Base-by-base conservation (phyloP, 2,888 invertebrate genomes). In the Drosophila gaucha region DNA sequence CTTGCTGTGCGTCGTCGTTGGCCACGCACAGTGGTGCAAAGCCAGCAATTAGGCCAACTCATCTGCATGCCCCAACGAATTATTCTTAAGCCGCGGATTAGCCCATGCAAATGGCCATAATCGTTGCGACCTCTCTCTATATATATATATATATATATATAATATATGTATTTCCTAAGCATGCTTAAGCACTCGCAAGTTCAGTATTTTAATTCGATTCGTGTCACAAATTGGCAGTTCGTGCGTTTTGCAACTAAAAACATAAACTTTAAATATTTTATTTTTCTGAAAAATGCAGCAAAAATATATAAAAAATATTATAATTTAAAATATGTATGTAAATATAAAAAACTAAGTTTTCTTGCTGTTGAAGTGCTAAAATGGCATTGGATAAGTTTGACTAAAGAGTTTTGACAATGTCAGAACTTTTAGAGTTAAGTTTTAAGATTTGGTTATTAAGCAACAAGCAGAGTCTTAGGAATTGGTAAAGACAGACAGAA, bases 1-100 rank as follows among this genome's bases (percentile, higher is more conserved):
- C 80, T 80, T 74, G 80, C 83, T 83, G 80, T 67, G 80, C 74
- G 36, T 43, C 57, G 35, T 35, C 41, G 52, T 39, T 44, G 28
- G 47, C 51, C 66, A 51, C 58, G 75, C 70, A 78, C 82, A 69
- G 82, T 79, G 78, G 76, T 22, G 20, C 52, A 22, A 43, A 47
- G 1, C 33, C 5, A 14, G 51, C 49, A 39, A 47, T 50, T 36
- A 69, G 33, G 28, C 5, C n/a, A 49, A 49, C 22, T 9, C 35
- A 46, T 3, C 12, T 30, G 14, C 35, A 46, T 51, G 39, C 12
- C 8, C 0, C 10, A 18, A 12, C n/a, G 16, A 65, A 31, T 64
- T 52, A 54, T 2, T 9, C 22, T 12, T n/a, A 2, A 14, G 31
- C n/a, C 10, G 20, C n/a, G 41, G 16, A 47, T 54, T 44, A 44